Evolutionary conservation across 2,888 invertebrate genomes (phyloP), one percentile per base, ranked within the genome.

Genomic region (Panopea generosa): DNA sequence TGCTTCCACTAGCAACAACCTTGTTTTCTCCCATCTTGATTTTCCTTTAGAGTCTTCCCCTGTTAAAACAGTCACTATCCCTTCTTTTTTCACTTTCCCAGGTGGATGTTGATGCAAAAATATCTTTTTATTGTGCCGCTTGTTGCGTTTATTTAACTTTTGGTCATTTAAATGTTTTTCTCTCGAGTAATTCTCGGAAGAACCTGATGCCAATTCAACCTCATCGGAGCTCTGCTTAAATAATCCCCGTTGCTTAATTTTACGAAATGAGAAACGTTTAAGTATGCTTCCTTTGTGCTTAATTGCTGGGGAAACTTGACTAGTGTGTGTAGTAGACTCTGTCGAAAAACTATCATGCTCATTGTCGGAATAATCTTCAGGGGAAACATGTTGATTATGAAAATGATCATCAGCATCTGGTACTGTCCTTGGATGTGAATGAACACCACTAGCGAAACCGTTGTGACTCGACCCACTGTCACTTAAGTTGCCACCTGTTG

Each of bases 211-310:
- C 2, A 96, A 93, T 87, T 96, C 96, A 0, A 95, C 95, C 89
- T 97, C 97, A 87, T 98, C 98, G 22, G 97, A 97, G 91, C 96
- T 95, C 89, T 97, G 97, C 91, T 97, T 98, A 92, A 98, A 98
- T 56, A 98, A 94, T 26, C 84, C 78, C 68, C 87, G 84, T 61
- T 89, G 82, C 47, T 97, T 95, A 61, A 97, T 77, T 69, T 73
- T 82, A 47, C 82, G 68, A 55, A 85, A 77, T 50, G 85, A 85
- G 71, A 85, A 75, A 43, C 84, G 67, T 71, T 84, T 80, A 11
- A 85, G 71, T 55, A 85, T 80, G 52, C 82, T 84, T 22, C 65
- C 76, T 67, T 82, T 84, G 43, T 71, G 69, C 56, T 71, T 47
- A 18, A 62, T 47, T 47, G 67, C 27, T 14, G 66, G 61, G 0